Evolutionary conservation across 2,113 vertebrate genomes (phyloP).

Genomic region (Corydoras maculifer): DNA sequence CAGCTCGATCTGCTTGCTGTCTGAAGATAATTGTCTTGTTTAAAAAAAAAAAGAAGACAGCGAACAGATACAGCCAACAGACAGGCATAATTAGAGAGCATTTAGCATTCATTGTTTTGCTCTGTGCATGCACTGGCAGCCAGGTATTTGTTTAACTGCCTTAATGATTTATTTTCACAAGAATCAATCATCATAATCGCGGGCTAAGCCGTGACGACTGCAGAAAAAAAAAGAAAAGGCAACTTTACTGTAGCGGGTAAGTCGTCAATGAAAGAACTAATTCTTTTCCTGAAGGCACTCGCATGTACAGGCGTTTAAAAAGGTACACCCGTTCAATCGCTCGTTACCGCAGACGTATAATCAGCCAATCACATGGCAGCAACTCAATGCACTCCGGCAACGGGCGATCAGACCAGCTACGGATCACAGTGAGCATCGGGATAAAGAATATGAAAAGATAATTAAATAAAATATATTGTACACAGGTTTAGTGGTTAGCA

Average conservation of each 20-base stretch:
- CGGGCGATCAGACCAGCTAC: too few species aligned
- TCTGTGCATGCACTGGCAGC: background rate
- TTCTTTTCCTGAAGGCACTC: background rate
- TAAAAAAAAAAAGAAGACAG: background rate
- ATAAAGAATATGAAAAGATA: too few species aligned
- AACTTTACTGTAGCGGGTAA: background rate
- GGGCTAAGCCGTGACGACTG: background rate
- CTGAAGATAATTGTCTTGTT: constrained; percentile 7
- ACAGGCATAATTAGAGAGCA: constrained; percentile 34
- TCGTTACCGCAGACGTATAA: too few species aligned
- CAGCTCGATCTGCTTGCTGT: too few species aligned
- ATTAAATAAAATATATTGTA: too few species aligned
- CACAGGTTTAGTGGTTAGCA: too few species aligned
- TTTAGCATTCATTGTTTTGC: constrained; percentile 40
- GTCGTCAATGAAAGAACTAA: background rate
- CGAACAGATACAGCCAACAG: constrained; percentile 15
- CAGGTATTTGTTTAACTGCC: background rate
- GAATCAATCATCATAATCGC: background rate
- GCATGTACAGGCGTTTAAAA: too few species aligned
- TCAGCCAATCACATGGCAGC: too few species aligned
- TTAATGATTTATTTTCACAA: background rate
- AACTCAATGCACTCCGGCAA: too few species aligned
- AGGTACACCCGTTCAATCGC: too few species aligned
- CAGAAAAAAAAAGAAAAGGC: background rate
- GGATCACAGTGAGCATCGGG: too few species aligned